These are phyloP conservation scores for Phortica variegata DNA, from an alignment of 1,140 invertebrate genomes.

Conservation along the genomic window DNA sequence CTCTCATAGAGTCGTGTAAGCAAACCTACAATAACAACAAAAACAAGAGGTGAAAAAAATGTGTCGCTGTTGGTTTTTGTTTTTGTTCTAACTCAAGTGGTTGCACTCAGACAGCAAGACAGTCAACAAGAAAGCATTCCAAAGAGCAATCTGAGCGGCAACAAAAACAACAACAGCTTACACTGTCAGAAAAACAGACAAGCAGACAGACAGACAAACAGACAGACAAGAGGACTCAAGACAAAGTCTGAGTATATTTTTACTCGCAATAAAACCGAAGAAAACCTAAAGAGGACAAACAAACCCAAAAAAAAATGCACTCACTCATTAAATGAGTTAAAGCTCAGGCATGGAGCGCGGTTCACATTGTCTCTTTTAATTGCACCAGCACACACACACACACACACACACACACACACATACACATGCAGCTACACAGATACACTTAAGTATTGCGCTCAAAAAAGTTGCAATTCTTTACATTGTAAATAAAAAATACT, in stretches of 20 bases:
- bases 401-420: constrained; percentile 9
- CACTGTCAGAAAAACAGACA: no score
- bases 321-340: constrained; percentile 19
- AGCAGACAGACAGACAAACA: no score
- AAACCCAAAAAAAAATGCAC: no score
- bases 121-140: no score
- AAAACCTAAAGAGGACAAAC: no score
- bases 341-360: constrained; percentile 14
- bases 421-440: constrained; percentile 1
- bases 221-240: no score
- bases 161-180: no score
- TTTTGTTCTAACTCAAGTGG: neutral
- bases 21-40: constrained; percentile 8
- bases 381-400: constrained; percentile 24
- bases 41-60: constrained; percentile 21
- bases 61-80: constrained; percentile 18
- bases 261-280: no score
- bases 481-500: no score
- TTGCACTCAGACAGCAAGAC: no score
- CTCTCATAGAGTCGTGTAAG: neutral
- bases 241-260: no score
- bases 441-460: constrained; percentile 13
- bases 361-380: constrained; percentile 45
- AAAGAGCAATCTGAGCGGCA: no score
- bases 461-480: constrained; percentile 18